Base-by-base conservation (phyloP, 2,797 vertebrate genomes). In the Sebastes melanostomus region DNA sequence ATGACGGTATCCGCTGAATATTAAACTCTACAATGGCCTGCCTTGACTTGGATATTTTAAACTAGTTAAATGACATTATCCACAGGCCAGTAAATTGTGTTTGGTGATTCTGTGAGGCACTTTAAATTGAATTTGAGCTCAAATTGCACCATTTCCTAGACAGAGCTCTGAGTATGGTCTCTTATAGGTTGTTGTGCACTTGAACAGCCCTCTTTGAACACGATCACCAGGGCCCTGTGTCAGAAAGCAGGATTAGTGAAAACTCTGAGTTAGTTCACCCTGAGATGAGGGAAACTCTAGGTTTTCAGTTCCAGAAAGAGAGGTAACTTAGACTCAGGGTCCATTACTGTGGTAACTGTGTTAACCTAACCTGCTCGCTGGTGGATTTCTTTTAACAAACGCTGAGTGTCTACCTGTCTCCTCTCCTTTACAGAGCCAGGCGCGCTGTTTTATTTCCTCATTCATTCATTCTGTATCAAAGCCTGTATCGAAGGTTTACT, bases 21-120 rank as follows among this genome's bases (percentile, higher is more conserved):
- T 88, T 81, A 89, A 90, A 84, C 61, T 66, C 29, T 16, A 32
- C 50, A 52, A 63, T 59, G 36, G 42, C 42, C 32, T 72, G n/a
- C 16, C 25, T 34, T 60, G 20, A 75, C 32, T 73, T 36, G 1
- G 30, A 63, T 36, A 52, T 56, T 27, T 14, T 14, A 66, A 56
- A 75, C 32, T 27, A 67, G 54, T 52, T 56, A 20, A 70, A 65
- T 36, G 78, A 69, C 20, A 79, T 38, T 34, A n/a, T 55, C 36
- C 56, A 75, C 32, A 32, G 32, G 54, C 22, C 56, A 42, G 34
- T 24, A 29, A 66, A 75, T 30, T 78, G 36, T 42, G 30, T 16
- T 18, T 27, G 24, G 2, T 30, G 5, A 9, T 5, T 36, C 8
- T 25, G 10, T 63, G 24, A 22, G 16, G 20, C 10, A 46, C 42